phyloP scores from a whole-genome alignment of 2,113 vertebrate genomes.

The Neodontobutis hainanensis region DNA sequence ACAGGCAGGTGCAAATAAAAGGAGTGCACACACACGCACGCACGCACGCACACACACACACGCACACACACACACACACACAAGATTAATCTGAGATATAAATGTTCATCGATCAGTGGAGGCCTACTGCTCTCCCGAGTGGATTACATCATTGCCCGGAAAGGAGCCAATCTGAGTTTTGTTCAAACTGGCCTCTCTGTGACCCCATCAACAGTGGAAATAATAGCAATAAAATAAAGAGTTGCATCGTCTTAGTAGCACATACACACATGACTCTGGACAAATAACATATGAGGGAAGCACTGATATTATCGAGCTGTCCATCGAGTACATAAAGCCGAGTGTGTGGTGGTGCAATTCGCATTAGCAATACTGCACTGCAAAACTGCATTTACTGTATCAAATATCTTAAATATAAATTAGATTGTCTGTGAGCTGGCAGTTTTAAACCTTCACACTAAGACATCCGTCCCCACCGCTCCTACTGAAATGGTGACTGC shows the following conservation, averaged over 20 bases:
- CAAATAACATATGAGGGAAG: slow-evolving; percentile 27
- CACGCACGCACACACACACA: background rate
- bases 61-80: slow-evolving; percentile 32
- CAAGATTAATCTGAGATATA: slow-evolving; percentile 56
- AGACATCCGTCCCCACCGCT: too few species aligned
- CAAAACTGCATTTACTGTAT: too few species aligned
- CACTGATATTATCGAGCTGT: slow-evolving; percentile 32
- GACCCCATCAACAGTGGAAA: slow-evolving; percentile 56
- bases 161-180: slow-evolving; percentile 59
- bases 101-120: slow-evolving; percentile 61
- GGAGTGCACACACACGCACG: too few species aligned
- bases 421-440: too few species aligned
- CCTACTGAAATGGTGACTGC: too few species aligned
- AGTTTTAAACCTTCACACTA: too few species aligned
- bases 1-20: slow-evolving; percentile 28
- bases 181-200: slow-evolving; percentile 49
- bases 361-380: too few species aligned
- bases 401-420: too few species aligned
- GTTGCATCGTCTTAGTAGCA: background rate
- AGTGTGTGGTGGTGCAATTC: background rate
- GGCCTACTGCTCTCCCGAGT: slow-evolving; percentile 32
- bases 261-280: slow-evolving; percentile 19
- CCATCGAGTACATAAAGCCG: slow-evolving; percentile 1
- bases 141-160: slow-evolving; percentile 62
- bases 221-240: slow-evolving; percentile 38